Conservation (phyloP, 2,797 vertebrate species). For the Helicolenus hilgendorfi region DNA sequence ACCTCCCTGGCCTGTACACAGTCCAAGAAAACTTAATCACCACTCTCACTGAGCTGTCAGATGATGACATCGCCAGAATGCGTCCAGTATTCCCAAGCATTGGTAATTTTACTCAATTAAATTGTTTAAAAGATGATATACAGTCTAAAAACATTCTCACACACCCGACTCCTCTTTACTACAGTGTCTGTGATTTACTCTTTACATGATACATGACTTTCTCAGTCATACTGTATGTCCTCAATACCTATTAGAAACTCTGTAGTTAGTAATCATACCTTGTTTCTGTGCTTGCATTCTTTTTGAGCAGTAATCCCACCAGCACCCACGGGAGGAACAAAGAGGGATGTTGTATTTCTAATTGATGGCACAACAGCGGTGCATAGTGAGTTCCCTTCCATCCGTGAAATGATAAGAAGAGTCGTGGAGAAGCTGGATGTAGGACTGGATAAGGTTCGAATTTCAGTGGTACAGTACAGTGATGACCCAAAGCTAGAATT, state of each 20-base stretch:
- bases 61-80: constrained; percentile 87
- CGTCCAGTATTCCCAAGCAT: constrained; percentile 73
- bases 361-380: constrained; percentile 93
- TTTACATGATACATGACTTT: not conserved
- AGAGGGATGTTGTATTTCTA: constrained; percentile 96
- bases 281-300: constrained; percentile 31
- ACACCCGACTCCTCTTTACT: not conserved
- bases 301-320: constrained; percentile 65
- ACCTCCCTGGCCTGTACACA: constrained; percentile 93
- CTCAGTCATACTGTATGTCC: not conserved
- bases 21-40: constrained; percentile 92
- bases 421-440: constrained; percentile 94
- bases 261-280: not conserved
- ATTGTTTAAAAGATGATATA: not conserved
- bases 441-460: constrained; percentile 92
- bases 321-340: constrained; percentile 75
- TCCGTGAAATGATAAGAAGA: constrained; percentile 92
- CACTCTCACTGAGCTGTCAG: constrained; percentile 91
- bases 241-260: not conserved
- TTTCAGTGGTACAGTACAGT: constrained; percentile 96
- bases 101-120: constrained; percentile 53
- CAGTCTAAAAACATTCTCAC: not conserved
- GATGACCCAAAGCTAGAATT: constrained; percentile 93
- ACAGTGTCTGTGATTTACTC: not conserved
- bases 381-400: constrained; percentile 88